Evolutionary conservation across 2,888 invertebrate genomes (phyloP), one percentile per base, ranked within the genome.

Genomic region (Pocota personata): DNA sequence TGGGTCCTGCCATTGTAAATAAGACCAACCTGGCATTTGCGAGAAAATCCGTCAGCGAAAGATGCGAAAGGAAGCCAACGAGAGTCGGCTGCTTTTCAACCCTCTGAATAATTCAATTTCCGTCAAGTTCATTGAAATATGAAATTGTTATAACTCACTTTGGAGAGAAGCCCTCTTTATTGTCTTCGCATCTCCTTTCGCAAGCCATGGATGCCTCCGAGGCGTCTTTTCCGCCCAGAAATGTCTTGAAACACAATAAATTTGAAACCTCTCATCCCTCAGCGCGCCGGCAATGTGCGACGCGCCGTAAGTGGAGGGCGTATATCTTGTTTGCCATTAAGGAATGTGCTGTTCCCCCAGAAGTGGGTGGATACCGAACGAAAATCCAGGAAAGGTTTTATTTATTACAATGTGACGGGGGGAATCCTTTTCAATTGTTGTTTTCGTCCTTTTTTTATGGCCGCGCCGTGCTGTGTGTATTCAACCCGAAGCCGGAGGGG

Each of bases 301-400:
- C 71, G 87, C 79, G 76, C 73, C 75, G 79, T 87, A 87, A 87
- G 87, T 87, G 86, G 76, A 86, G 66, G 86, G 87, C 87, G 86
- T 86, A 75, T 43, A 72, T 50, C 77, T 60, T 76, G 77, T 72
- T 76, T 80, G 69, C 86, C 80, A 84, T 79, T 76, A 84, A 69
- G 57, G 69, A 69, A 69, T 69, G 16, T 27, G 48, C 32, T 72
- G 10, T 58, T 19, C 62, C 60, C 64, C 75, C 60, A 24, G 16
- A 87, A 78, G 77, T 82, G 82, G 87, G 87, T 82, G 87, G 67
- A 88, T 87, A 87, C 88, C 88, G 72, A 88, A 87, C 60, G 84
- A 82, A 87, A 88, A 88, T 87, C 80, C 78, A 79, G 73, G 83
- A 82, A 88, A 88, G 87, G 78, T 77, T 83, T 76, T 82, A 84